phyloP scores from a whole-genome alignment of 64 coral and sea anemone genomes.

The Stichodactyla mertensii region DNA sequence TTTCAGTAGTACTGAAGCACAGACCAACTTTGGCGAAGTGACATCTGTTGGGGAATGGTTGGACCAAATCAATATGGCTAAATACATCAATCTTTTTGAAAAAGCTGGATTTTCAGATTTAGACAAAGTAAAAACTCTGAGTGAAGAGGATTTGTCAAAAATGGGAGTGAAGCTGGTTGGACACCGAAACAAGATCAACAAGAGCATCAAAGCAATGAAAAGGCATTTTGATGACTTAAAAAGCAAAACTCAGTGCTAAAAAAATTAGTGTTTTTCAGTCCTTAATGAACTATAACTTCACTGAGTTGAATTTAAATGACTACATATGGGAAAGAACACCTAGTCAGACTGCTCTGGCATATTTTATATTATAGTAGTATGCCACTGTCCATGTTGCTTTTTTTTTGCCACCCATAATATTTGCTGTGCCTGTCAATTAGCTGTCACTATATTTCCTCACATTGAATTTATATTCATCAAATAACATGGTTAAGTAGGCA shows the following conservation, averaged over 20 bases:
- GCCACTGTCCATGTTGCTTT: no score
- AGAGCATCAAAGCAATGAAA: slow-evolving; percentile 87
- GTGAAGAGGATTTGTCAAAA: slow-evolving; percentile 49
- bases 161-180: slow-evolving; percentile 85
- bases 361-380: no score
- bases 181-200: slow-evolving; percentile 88
- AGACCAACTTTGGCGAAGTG: slow-evolving; percentile 35
- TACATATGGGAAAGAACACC: no score
- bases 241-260: neutral
- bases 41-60: slow-evolving; percentile 73
- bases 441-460: no score
- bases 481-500: no score
- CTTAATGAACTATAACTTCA: no score
- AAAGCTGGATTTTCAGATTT: slow-evolving; percentile 41
- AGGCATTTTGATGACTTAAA: slow-evolving; percentile 25
- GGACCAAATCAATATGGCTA: slow-evolving; percentile 70
- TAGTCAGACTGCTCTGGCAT: no score
- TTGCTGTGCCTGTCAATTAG: no score
- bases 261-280: no score
- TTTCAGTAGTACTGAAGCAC: slow-evolving; percentile 16
- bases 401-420: no score
- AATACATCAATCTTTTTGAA: slow-evolving; percentile 54
- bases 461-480: no score
- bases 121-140: slow-evolving; percentile 50
- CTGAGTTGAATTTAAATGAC: no score